These are phyloP conservation scores for Malacosoma neustria DNA, from an alignment of 2,888 invertebrate genomes.

Conservation along the genomic window DNA sequence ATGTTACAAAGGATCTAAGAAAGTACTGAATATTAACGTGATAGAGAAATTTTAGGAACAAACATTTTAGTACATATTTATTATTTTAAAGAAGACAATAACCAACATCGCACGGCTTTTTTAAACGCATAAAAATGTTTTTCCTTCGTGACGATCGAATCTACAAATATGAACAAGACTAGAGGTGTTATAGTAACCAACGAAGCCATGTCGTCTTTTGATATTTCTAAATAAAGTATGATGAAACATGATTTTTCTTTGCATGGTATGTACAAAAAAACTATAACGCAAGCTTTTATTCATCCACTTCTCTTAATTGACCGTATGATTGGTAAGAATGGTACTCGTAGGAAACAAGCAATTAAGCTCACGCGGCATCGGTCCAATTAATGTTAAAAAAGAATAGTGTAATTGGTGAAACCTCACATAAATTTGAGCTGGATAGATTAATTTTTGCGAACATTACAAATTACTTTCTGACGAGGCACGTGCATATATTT, in stretches of 20 bases:
- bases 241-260: neutral
- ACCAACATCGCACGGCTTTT: too few species aligned
- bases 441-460: constrained; percentile 28
- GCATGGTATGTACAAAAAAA: neutral
- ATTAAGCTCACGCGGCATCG: constrained; percentile 50
- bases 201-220: too few species aligned
- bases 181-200: too few species aligned
- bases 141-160: too few species aligned
- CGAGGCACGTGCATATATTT: constrained; percentile 1
- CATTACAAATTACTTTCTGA: constrained; percentile 14
- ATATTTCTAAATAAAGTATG: neutral
- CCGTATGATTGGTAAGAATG: constrained; percentile 27
- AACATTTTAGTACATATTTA: too few species aligned
- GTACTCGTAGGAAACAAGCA: constrained; percentile 36
- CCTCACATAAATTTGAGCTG: constrained; percentile 34
- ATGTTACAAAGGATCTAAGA: neutral
- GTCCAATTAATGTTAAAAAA: constrained; percentile 43
- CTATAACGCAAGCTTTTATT: constrained; percentile 3
- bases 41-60: too few species aligned
- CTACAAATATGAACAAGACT: too few species aligned
- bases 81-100: too few species aligned
- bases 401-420: constrained; percentile 39
- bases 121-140: too few species aligned
- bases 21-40: too few species aligned
- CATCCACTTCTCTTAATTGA: constrained; percentile 19